Evolutionary conservation across 53 echinoderm and acorn worm species (phyloP), one percentile per base, ranked within the genome.

Genomic region (Astropecten irregularis): DNA sequence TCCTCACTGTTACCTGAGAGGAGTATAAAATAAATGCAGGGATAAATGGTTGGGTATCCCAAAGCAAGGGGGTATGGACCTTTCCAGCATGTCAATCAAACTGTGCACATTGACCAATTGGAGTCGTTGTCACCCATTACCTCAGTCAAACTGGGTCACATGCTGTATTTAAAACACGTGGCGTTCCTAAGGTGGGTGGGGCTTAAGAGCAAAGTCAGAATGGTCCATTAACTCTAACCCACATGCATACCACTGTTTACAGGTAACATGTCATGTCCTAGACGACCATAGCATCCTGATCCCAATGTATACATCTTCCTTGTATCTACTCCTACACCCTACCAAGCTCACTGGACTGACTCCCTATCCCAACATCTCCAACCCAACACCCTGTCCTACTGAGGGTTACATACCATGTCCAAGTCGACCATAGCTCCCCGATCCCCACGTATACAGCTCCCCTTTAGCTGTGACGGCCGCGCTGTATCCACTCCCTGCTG

Each of bases 361-460:
- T 7, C 59, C 21, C 9, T 18, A 7, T 20, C 35, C n/a, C 39
- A 68, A 68, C 68, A 31, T 3, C 14, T 16, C 42, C 19, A 22
- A 20, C 29, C 26, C 14, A 2, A 16, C 9, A 3, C 56, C n/a
- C n/a, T n/a, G n/a, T n/a, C n/a, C n/a, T n/a, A n/a, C n/a, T n/a
- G n/a, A n/a, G n/a, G n/a, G 14, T 35, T 9, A 77, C 92, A 87
- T 87, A 96, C 96, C 96, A 89, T 96, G 93, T 37, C 93, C 96
- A 9, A 96, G 82, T 47, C 93, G 73, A 21, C 96, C 96, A 71
- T 93, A 96, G 46, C 74, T 84, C 13, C 96, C 96, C 48, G 84
- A 73, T 3, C 96, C 96, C 96, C 96, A 96, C 1, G 93, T 93
- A 51, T 89, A 96, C 47, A 96, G 83, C 63, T 91, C 93, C 25